These are phyloP conservation scores for Coelogynopora nodosa DNA, from an alignment of 2,888 invertebrate genomes.

Conservation along the genomic window DNA sequence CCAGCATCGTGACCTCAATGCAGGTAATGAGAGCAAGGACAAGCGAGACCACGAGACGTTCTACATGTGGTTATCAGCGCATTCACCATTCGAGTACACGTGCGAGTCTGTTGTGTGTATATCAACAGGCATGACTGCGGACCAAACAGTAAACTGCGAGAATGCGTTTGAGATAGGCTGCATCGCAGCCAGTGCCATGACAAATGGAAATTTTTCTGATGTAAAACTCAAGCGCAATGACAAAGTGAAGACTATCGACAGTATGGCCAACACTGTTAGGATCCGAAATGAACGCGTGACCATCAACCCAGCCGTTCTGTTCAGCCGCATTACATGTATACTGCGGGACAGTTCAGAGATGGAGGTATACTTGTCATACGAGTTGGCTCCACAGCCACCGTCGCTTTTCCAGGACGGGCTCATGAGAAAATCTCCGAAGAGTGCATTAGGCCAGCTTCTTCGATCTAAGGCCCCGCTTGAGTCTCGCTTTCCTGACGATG, in stretches of 20 bases:
- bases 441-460: conserved; percentile 37
- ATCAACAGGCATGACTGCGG: conserved; percentile 30
- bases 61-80: conserved; percentile 14
- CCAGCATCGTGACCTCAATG: conserved; percentile 48
- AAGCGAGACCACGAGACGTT: not conserved
- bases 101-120: conserved; percentile 19
- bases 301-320: conserved; percentile 16
- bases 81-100: conserved; percentile 24
- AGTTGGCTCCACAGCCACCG: conserved; percentile 45
- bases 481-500: conserved; percentile 11
- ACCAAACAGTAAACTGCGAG: conserved; percentile 34
- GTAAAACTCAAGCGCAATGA: conserved; percentile 32
- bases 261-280: not conserved
- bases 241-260: conserved; percentile 10
- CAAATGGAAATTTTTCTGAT: conserved; percentile 31
- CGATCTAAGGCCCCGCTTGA: not conserved
- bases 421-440: conserved; percentile 42
- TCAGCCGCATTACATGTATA: conserved; percentile 43
- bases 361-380: conserved; percentile 39
- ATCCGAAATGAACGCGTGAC: conserved; percentile 22
- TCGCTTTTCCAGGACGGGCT: conserved; percentile 43
- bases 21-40: conserved; percentile 53
- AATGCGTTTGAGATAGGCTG: conserved; percentile 26
- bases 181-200: conserved; percentile 12
- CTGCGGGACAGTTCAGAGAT: conserved; percentile 42